These are phyloP conservation scores for Drosophila barbarae DNA, from an alignment of 2,888 invertebrate genomes.

Conservation along the genomic window DNA sequence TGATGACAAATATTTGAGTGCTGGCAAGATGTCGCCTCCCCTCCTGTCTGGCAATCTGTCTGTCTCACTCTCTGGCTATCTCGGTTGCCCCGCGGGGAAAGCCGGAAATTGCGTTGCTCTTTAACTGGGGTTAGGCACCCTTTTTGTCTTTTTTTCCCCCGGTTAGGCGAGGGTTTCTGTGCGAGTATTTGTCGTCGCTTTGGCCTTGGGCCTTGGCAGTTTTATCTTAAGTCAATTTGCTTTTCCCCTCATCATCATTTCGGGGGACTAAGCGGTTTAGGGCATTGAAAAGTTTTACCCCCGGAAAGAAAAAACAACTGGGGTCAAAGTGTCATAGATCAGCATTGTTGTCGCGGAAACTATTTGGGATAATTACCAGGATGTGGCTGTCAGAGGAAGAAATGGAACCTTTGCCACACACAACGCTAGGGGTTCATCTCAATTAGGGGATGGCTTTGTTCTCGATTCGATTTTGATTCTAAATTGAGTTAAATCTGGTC, in stretches of 20 bases:
- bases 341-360: conserved; percentile 44
- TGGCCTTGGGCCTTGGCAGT: conserved; percentile 57
- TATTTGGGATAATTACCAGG: conserved; percentile 57
- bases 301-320: not conserved
- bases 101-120: conserved; percentile 67
- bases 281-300: conserved; percentile 31
- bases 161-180: conserved; percentile 11
- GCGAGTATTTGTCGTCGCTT: conserved; percentile 17
- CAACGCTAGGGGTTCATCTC: conserved; percentile 15
- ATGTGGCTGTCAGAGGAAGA: conserved; percentile 34
- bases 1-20: conserved; percentile 63
- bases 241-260: conserved; percentile 46
- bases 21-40: conserved; percentile 17
- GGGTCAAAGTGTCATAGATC: conserved; percentile 37
- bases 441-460: conserved; percentile 36
- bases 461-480: conserved; percentile 16
- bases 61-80: conserved; percentile 23
- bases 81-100: conserved; percentile 12
- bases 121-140: conserved; percentile 53
- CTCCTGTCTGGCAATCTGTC: conserved; percentile 9
- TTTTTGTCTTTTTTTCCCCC: conserved; percentile 42
- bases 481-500: conserved; percentile 27
- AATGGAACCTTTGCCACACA: conserved; percentile 7
- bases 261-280: conserved; percentile 48
- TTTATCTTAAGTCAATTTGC: conserved; percentile 70